Evolutionary conservation across 2,888 invertebrate species (phyloP), one percentile per base, ranked within the genome.

Genomic region (Lapara coniferarum): DNA sequence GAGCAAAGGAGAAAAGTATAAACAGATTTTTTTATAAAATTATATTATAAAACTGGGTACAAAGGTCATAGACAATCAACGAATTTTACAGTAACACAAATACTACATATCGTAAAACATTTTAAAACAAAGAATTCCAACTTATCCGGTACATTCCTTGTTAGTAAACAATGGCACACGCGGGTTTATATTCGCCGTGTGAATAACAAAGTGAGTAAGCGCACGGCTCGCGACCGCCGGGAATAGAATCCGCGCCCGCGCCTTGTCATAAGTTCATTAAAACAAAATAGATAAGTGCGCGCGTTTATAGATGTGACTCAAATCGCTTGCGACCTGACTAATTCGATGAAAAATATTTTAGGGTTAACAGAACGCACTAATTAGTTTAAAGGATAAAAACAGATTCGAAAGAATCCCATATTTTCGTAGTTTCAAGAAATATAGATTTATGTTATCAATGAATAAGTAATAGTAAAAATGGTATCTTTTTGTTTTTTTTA

Each of bases 151-250:
- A 19, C 19, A 19, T 55, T 19, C 56, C 46, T 56, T 67, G 69
- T 70, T 70, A 53, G 69, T 70, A 70, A 70, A 70, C 66, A 70
- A 44, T 58, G 44, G 19, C 19, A 52, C 25, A 37, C 66, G 56
- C 19, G 37, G 63, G 12, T 69, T 69, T 69, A 70, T 69, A 69
- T 70, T 68, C 63, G 59, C 66, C 56, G 66, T 51, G 67, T 67
- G 58, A 68, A 68, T 68, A 66, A 66, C 30, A 56, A 52, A 12
- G 30, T 58, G 68, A 59, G 52, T 58, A 66, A 59, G 49, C 53
- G 13, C 12, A 19, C 10, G 12, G 19, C 63, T 37, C 37, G 37
- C 37, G 37, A 16, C 37, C 68, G 56, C 57, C 58, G n/a, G 37
- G 44, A 68, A 56, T 63, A 63, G 19, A 63, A 55, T 19, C 55